Percentiles rank a stretch among this genome's conserved stretches.
These are phyloP conservation scores for Saguinus imperator DNA, from an alignment of 2,113 vertebrate species.

Conservation along the genomic window DNA sequence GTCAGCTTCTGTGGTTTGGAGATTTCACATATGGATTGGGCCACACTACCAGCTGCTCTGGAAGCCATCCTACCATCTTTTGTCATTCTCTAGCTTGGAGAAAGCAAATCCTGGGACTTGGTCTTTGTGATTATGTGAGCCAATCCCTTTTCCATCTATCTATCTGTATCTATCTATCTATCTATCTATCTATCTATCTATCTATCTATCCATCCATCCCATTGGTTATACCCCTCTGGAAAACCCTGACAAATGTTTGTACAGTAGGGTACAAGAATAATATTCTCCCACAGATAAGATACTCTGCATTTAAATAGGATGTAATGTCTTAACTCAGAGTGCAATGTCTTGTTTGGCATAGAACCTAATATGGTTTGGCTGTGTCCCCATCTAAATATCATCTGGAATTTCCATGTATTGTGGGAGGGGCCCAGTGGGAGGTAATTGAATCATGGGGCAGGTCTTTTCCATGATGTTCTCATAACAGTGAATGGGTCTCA, in stretches of 20 bases:
- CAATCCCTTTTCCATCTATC: not conserved
- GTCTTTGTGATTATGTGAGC: not conserved
- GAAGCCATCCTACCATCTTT: not conserved
- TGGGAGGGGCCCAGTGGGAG: too few relatives aligned
- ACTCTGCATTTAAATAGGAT: not conserved
- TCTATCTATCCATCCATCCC: too few relatives aligned
- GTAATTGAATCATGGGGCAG: too few relatives aligned
- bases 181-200: rapidly evolving
- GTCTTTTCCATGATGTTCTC: too few relatives aligned
- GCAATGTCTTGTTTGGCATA: not conserved
- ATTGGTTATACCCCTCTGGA: not conserved
- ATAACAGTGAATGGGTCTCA: too few relatives aligned
- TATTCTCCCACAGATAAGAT: not conserved
- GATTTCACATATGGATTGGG: not conserved
- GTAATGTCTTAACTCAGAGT: not conserved
- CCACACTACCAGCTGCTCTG: not conserved
- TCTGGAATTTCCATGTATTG: too few relatives aligned
- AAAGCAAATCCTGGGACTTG: not conserved
- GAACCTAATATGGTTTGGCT: not conserved
- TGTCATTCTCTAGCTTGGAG: not conserved
- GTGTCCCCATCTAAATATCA: too few relatives aligned
- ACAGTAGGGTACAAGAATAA: not conserved
- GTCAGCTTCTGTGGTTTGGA: not conserved
- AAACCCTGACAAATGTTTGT: not conserved
- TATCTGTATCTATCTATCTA: too few relatives aligned